Base-by-base conservation (phyloP, 2,797 vertebrate genomes). In the Helarctos malayanus region DNA sequence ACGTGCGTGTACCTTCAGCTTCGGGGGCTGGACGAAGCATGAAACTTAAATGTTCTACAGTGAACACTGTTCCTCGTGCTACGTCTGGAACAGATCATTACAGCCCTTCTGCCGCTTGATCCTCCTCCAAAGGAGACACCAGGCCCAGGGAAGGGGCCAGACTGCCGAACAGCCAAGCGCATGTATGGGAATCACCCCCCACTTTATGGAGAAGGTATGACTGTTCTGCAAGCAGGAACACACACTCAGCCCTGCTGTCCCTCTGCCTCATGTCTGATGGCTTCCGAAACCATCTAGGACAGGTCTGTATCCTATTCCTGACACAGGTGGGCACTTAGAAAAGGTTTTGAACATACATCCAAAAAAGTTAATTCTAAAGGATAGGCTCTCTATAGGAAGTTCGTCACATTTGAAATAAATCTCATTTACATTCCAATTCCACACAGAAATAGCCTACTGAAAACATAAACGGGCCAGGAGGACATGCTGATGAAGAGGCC, bases 241-340 rank as follows among this genome's bases (percentile, higher is more conserved):
- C 7, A 8, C 0, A 0, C 25, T 2, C 47, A 0, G 68, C 27
- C 75, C 56, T 5, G 1, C 6, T 41, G 49, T 61, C 29, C 11
- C 21, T 1, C 41, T 4, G 32, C 81, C n/a, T 41, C 10, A 0
- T 0, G 10, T 35, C 57, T 2, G 49, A 18, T 38, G 19, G 49
- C n/a, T 63, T 54, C 69, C 1, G 1, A 89, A 54, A 87, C n/a
- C 21, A 16, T 9, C 69, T 18, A 15, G 56, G 32, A 81, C 47
- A 47, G 47, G 14, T 59, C 2, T 18, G 18, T 38, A 23, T 14
- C 47, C 49, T 59, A 13, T 10, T 71, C 49, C 56, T 61, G 49
- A 88, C 73, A 19, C 10, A n/a, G 27, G n/a, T 1, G 29, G n/a
- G 27, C 71, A 41, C 61, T 56, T 41, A 47, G 49, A 38, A 38